Percentiles rank a stretch among this genome's conserved stretches.
These are phyloP conservation scores for Mactromeris polynyma DNA, from an alignment of 2,888 invertebrate genomes.

Conservation along the genomic window DNA sequence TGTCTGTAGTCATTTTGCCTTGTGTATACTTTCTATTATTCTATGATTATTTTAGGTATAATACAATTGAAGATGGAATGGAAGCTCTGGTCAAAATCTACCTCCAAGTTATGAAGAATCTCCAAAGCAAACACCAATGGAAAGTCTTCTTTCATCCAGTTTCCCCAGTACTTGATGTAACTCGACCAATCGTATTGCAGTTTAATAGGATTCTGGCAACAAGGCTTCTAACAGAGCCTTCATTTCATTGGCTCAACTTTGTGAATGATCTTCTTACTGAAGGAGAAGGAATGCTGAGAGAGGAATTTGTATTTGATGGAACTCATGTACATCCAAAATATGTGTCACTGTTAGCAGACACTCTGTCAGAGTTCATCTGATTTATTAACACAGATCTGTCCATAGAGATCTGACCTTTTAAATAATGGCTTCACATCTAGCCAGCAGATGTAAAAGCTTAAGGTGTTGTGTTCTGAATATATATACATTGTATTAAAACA, in stretches of 20 bases:
- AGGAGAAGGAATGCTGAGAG: slow-evolving; percentile 47
- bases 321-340: slow-evolving; percentile 71
- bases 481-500: no score
- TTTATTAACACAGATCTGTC: neutral
- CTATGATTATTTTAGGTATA: slow-evolving; percentile 49
- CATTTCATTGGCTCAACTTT: slow-evolving; percentile 70
- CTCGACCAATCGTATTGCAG: slow-evolving; percentile 73
- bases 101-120: slow-evolving; percentile 54
- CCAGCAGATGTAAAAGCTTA: no score
- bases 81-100: slow-evolving; percentile 68
- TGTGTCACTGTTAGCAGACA: slow-evolving; percentile 42
- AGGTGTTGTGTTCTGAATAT: no score
- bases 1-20: no score
- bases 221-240: slow-evolving; percentile 54
- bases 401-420: no score
- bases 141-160: slow-evolving; percentile 73
- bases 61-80: slow-evolving; percentile 73
- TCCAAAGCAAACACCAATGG: slow-evolving; percentile 62
- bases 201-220: slow-evolving; percentile 71
- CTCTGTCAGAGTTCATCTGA: slow-evolving; percentile 36
- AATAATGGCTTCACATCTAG: no score
- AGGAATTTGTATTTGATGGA: slow-evolving; percentile 65
- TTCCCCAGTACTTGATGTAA: slow-evolving; percentile 70
- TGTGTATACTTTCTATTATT: neutral
- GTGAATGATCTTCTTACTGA: slow-evolving; percentile 61